Evolutionary conservation across 2,797 vertebrate species (phyloP), one percentile per base, ranked within the genome.

Genomic region (Cryptoblepharus egeriae): DNA sequence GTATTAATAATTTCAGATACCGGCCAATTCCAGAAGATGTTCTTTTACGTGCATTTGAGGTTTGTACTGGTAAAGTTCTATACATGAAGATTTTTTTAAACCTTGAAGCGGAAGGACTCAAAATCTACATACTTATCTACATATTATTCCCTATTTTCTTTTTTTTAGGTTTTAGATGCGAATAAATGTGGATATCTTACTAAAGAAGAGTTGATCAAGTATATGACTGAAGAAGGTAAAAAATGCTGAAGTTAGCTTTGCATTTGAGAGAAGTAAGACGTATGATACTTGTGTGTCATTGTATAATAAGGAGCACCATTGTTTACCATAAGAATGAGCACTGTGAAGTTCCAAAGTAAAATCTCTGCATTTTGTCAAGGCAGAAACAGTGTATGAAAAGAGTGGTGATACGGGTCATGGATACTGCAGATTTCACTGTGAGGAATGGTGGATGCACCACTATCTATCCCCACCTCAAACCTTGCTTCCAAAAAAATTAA

Each of bases 221-320:
- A 95, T 87, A 96, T 99, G 96, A 98, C 97, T 85, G 95, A 97
- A 90, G 97, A 97, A 97, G 98, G 98, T 98, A 95, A 93, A 71
- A 77, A 42, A 63, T 75, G 83, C 71, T 74, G 63, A 32, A 75
- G n/a, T 77, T 85, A 82, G 80, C 75, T 30, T 55, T 39, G 3
- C 83, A 12, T 82, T 88, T 79, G 85, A 83, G 75, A 87, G 86
- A 88, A 10, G 30, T n/a, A 67, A 20, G 49, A 55, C 3, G 10
- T 30, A 72, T 35, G 64, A 85, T 77, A 87, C 86, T 16, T 11
- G n/a, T n/a, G 22, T 75, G n/a, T 52, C 9, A 72, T 20, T 81
- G 28, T 84, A 67, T 81, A 37, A 26, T 49, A 75, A 58, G 70
- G 73, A 82, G 4, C 9, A 58, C 61, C 35, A 63, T 55, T 30